Conservation (phyloP, 2,888 invertebrate genomes). For the Drosophila maculinotata region DNA sequence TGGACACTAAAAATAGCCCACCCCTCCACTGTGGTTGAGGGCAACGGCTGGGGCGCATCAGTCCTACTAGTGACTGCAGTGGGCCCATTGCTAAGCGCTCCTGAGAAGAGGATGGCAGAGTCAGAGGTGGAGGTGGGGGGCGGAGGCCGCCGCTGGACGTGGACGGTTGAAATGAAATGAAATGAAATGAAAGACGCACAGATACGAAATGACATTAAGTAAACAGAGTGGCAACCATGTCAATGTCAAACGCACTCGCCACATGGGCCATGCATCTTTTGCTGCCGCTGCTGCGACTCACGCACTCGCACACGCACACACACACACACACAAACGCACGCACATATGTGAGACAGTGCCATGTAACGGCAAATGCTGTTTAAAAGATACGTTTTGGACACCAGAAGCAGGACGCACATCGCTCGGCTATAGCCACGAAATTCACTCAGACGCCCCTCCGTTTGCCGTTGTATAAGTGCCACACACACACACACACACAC, state of each 20-base stretch:
- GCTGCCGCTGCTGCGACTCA: not conserved
- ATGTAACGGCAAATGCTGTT: constrained; percentile 57
- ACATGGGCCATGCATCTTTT: constrained; percentile 47
- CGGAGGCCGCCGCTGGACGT: constrained; percentile 39
- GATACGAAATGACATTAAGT: constrained; percentile 73
- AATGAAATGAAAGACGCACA: constrained; percentile 60
- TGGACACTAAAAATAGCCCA: constrained; percentile 83
- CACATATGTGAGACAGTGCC: constrained; percentile 55
- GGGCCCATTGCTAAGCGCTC: constrained; percentile 16
- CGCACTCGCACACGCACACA: constrained; percentile 18
- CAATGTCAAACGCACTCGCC: constrained; percentile 78
- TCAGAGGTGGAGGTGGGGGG: not conserved
- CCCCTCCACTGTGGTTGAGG: constrained; percentile 62
- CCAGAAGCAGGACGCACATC: constrained; percentile 60
- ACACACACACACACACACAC: constrained; percentile 15
- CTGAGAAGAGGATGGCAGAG: constrained; percentile 5
- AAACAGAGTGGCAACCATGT: constrained; percentile 76
- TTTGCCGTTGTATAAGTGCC: constrained; percentile 34
- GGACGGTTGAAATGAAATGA: constrained; percentile 63
- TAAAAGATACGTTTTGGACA: constrained; percentile 64
- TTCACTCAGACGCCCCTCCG: constrained; percentile 4
- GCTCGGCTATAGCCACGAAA: constrained; percentile 16
- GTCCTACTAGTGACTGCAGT: constrained; percentile 37
- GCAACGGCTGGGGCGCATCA: constrained; percentile 74
- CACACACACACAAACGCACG: constrained; percentile 4